phyloP scores from a whole-genome alignment of 2,113 vertebrate genomes.

The Trematocara variabile region DNA sequence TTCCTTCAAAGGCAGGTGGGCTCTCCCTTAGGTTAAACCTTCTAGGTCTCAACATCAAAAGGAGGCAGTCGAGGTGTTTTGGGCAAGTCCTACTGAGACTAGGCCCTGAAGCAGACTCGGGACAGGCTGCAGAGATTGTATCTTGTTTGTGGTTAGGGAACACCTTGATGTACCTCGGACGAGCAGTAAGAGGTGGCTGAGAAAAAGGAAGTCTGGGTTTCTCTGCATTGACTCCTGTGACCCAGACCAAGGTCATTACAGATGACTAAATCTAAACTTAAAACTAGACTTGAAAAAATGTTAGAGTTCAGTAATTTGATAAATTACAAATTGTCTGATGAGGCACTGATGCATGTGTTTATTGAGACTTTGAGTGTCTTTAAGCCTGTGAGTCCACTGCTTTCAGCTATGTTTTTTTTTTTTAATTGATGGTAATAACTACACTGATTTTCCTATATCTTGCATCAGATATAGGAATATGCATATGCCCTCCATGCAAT shows the following conservation, averaged over 20 bases:
- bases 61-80: not conserved
- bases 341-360: no score
- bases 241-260: not conserved
- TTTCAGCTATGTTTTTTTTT: no score
- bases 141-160: not conserved
- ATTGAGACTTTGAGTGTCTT: no score
- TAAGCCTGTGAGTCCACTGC: no score
- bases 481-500: no score
- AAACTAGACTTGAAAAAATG: not conserved
- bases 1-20: not conserved
- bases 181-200: not conserved
- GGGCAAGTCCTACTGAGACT: not conserved
- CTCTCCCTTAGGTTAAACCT: not conserved
- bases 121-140: not conserved
- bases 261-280: not conserved
- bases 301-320: not conserved
- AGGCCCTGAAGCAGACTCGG: not conserved
- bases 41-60: not conserved
- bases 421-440: no score
- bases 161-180: not conserved
- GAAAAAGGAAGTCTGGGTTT: not conserved
- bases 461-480: no score
- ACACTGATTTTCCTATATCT: no score
- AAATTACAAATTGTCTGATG: no score
- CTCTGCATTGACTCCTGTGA: not conserved